Evolutionary conservation across 1,140 invertebrate genomes (phyloP), one percentile per base, ranked within the genome.

Genomic region (Aphelinus atriplicis): DNA sequence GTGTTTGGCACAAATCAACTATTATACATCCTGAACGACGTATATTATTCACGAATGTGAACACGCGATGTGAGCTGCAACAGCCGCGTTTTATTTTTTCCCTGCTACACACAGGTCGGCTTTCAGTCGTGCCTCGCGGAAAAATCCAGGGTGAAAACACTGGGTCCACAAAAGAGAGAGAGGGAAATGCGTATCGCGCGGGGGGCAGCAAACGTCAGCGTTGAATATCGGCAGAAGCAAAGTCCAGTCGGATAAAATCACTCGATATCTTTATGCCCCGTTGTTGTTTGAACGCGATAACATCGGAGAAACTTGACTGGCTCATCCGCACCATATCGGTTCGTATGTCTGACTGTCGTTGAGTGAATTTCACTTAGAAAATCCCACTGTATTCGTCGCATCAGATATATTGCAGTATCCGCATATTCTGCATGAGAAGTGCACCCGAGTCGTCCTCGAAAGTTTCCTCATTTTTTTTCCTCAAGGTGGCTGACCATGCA

Each of bases 81-180:
- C 57, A 50, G 43, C 10, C 7, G 57, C 4, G 7, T 51, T 51
- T 65, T 65, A 65, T 65, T 65, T n/a, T 51, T 3, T 47, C 26
- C 48, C 51, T 26, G n/a, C n/a, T 48, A 58, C 45, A 58, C 56
- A 69, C 26, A 26, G 45, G n/a, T 26, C 26, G 26, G 60, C 57
- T 60, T 60, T 51, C 62, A 63, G 47, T 7, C 43, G 5, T 63
- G 42, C 42, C 3, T 63, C 7, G 50, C 3, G 57, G 60, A 45
- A 55, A 53, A 71, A 71, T 57, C 47, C 43, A 71, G 50, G 7
- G 43, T 55, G 10, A 71, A 61, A 62, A n/a, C 43, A 42, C 9
- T 42, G 43, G 26, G 26, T 6, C 42, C 50, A 65, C 7, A 3
- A 26, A 26, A 26, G 26, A 26, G 26, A 26, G 26, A 26, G 26